These are phyloP conservation scores for Andricus curvator DNA, from an alignment of 2,888 invertebrate species.

Conservation along the genomic window DNA sequence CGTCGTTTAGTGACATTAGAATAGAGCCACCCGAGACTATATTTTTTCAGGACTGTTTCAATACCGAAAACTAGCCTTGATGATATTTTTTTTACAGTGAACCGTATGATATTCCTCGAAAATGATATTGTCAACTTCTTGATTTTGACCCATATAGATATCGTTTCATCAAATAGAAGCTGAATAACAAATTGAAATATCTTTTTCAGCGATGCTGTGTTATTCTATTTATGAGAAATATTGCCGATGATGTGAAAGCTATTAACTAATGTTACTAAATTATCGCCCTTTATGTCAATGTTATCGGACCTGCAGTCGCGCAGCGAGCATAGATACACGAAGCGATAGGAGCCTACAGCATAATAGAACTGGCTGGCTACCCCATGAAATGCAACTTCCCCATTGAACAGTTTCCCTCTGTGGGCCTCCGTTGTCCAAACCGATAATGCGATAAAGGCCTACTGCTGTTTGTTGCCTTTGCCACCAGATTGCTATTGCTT, in stretches of 20 bases:
- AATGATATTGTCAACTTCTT: too few relatives aligned
- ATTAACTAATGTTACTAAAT: slow-evolving; percentile 71
- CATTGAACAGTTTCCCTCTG: slow-evolving; percentile 64
- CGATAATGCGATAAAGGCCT: slow-evolving; percentile 71
- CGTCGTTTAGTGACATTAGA: too few relatives aligned
- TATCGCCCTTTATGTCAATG: slow-evolving; percentile 70
- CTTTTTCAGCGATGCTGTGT: background rate
- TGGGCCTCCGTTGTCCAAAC: slow-evolving; percentile 63
- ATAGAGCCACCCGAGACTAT: too few relatives aligned
- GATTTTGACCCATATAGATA: too few relatives aligned
- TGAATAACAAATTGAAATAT: too few relatives aligned
- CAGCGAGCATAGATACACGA: slow-evolving; percentile 69
- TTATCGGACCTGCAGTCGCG: slow-evolving; percentile 68
- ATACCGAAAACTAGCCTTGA: too few relatives aligned
- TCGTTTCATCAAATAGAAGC: too few relatives aligned
- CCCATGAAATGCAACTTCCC: slow-evolving; percentile 68
- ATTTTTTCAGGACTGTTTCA: too few relatives aligned
- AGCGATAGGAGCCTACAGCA: slow-evolving; percentile 61
- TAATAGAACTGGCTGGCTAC: slow-evolving; percentile 57
- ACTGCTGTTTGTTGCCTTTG: slow-evolving; percentile 54
- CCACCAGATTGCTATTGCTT: slow-evolving; percentile 53
- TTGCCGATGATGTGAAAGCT: slow-evolving; percentile 31
- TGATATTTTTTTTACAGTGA: too few relatives aligned
- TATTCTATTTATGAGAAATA: background rate
- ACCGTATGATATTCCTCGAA: too few relatives aligned